phyloP scores from a whole-genome alignment of 2,797 vertebrate species.

The Crypturellus tataupa region DNA sequence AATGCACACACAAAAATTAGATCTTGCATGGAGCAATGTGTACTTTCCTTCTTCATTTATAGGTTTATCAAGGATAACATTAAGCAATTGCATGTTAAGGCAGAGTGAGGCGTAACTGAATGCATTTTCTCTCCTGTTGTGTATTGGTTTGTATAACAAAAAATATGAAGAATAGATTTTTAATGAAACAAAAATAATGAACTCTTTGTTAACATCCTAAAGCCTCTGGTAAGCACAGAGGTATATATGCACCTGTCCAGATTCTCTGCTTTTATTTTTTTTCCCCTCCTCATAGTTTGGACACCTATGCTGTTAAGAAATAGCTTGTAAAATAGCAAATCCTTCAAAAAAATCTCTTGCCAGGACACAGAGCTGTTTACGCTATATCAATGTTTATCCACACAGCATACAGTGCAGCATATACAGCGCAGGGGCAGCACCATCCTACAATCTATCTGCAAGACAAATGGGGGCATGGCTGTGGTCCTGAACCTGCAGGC shows the following conservation, averaged over 20 bases:
- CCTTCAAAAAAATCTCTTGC: slow-evolving; percentile 36
- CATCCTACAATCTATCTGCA: not conserved
- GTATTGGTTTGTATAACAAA: slow-evolving; percentile 8
- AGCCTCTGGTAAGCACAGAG: slow-evolving; percentile 40
- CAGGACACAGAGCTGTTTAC: not conserved
- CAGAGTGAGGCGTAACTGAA: slow-evolving; percentile 19
- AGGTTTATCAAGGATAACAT: slow-evolving; percentile 44
- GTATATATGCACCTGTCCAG: not conserved
- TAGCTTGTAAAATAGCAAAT: not conserved
- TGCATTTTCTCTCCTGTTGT: slow-evolving; percentile 24
- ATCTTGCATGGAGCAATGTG: slow-evolving; percentile 28
- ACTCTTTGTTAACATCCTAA: slow-evolving; percentile 58
- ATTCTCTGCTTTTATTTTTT: not conserved
- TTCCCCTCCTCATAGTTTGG: not conserved
- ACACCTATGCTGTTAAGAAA: slow-evolving; percentile 13
- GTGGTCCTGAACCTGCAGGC: not conserved
- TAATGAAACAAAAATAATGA: slow-evolving; percentile 40
- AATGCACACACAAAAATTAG: slow-evolving; percentile 48
- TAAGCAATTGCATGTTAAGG: slow-evolving; percentile 1
- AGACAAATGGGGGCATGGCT: not conserved
- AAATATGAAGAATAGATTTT: not conserved
- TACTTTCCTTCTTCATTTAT: slow-evolving; percentile 47
- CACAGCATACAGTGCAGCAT: too few species aligned
- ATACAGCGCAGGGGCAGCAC: not conserved
- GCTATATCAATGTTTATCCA: not conserved